These are phyloP conservation scores for Lepidothrix coronata DNA, from an alignment of 2,113 vertebrate species.

Conservation along the genomic window DNA sequence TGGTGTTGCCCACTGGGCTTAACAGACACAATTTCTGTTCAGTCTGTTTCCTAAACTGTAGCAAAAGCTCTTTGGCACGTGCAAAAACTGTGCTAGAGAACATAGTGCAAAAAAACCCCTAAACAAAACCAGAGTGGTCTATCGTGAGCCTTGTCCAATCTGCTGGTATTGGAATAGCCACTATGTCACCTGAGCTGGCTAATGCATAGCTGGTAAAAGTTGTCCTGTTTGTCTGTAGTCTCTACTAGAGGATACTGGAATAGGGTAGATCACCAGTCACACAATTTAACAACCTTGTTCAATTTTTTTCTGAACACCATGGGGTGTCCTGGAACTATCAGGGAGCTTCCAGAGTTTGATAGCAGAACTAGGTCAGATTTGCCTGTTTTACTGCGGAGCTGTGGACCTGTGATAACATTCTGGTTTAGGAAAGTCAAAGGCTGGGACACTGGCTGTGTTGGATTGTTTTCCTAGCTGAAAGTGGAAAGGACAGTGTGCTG, in stretches of 20 bases:
- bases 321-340: neutral
- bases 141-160: neutral
- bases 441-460: neutral
- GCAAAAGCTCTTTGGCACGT: neutral
- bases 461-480: neutral
- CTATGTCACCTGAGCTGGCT: neutral
- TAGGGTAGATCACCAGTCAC: neutral
- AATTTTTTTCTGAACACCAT: neutral
- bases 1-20: neutral
- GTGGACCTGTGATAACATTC: neutral
- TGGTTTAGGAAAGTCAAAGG: neutral
- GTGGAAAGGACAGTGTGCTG: neutral
- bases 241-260: neutral
- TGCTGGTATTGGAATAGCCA: neutral
- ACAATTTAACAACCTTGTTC: neutral
- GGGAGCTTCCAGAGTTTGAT: neutral
- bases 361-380: neutral
- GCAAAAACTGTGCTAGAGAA: neutral
- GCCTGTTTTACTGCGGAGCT: neutral
- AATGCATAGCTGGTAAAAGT: neutral
- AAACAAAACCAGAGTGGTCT: neutral
- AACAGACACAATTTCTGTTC: neutral
- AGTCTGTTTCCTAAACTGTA: neutral
- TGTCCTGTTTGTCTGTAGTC: neutral
- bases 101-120: rapidly evolving